Evolutionary conservation across 2,888 invertebrate genomes (phyloP).

Genomic region (Erannis defoliaria): DNA sequence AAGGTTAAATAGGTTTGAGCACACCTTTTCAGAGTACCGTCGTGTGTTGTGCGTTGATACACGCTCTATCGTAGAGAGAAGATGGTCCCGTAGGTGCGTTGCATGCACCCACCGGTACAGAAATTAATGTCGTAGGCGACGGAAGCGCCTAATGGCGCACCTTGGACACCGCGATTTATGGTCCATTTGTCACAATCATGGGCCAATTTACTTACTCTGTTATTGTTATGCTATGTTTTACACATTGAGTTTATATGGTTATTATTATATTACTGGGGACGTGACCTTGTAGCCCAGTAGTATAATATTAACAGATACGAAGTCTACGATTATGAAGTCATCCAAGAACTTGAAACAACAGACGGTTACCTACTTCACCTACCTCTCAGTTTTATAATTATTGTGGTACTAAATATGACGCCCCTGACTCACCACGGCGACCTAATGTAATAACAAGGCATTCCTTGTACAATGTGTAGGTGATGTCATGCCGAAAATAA

Average conservation of each 20-base stretch:
- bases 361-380: background rate
- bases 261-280: no score
- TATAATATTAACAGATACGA: no score
- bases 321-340: no score
- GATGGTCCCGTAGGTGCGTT: slow-evolving; percentile 6
- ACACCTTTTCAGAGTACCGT: background rate
- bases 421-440: slow-evolving; percentile 37
- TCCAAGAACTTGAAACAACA: background rate
- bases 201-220: slow-evolving; percentile 32
- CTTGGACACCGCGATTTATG: slow-evolving; percentile 21
- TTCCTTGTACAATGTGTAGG: slow-evolving; percentile 30
- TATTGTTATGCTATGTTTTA: no score
- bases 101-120: slow-evolving; percentile 22
- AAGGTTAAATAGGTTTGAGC: no score
- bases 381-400: slow-evolving; percentile 6
- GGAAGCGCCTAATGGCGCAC: slow-evolving; percentile 22
- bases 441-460: slow-evolving; percentile 35
- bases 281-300: no score
- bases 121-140: slow-evolving; percentile 29
- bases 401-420: slow-evolving; percentile 12
- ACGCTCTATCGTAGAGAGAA: background rate
- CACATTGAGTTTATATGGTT: no score
- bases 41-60: background rate
- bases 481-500: slow-evolving; percentile 43
- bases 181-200: slow-evolving; percentile 36